Percentiles rank a stretch among this genome's conserved stretches.
These are phyloP conservation scores for Cherax destructor DNA, from an alignment of 1,140 invertebrate species.

Conservation along the genomic window DNA sequence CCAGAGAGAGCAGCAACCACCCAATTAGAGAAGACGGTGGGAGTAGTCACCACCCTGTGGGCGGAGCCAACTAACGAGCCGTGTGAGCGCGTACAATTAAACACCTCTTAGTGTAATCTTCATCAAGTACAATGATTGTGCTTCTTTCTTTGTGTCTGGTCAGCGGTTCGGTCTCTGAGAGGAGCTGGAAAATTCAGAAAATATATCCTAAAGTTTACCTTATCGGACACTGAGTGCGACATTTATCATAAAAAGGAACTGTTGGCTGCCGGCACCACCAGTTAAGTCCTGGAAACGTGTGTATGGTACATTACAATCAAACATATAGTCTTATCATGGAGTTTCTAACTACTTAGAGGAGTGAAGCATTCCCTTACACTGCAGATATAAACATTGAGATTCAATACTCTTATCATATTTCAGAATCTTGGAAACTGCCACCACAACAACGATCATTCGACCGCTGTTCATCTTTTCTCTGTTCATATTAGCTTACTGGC, in stretches of 20 bases:
- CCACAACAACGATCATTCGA: background rate
- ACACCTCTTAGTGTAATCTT: background rate
- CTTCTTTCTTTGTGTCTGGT: constrained; percentile 23
- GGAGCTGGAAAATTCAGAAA: background rate
- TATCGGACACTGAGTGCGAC: background rate
- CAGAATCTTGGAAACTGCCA: background rate
- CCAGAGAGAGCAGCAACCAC: background rate
- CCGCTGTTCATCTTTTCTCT: no score
- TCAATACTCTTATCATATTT: background rate
- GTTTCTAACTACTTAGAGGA: background rate
- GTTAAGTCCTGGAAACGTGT: background rate
- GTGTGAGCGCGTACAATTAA: constrained; percentile 1
- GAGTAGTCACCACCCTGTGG: constrained; percentile 16
- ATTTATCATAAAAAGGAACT: background rate
- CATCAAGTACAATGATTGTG: constrained; percentile 34
- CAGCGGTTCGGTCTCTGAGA: constrained; percentile 15
- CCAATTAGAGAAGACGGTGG: constrained; percentile 6
- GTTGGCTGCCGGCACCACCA: background rate
- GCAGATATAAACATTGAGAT: background rate
- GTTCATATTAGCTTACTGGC: no score
- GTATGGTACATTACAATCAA: background rate
- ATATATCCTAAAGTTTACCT: background rate
- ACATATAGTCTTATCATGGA: background rate
- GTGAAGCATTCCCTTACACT: background rate
- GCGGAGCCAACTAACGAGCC: background rate